Base-by-base conservation (phyloP, 2,888 invertebrate species). In the Diogma glabrata region DNA sequence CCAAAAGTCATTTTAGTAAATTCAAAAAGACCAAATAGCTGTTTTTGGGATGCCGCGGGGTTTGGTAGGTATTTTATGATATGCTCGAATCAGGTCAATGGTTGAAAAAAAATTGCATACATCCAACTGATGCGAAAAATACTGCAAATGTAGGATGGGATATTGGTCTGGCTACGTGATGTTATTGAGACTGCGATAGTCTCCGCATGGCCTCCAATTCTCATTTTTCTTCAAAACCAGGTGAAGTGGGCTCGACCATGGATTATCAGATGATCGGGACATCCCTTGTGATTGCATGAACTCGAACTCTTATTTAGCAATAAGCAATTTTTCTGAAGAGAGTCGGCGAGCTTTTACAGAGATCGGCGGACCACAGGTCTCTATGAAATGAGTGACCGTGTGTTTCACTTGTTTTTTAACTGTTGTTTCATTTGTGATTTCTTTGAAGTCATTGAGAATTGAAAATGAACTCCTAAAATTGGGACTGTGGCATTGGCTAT, bases 191-290 rank as follows among this genome's bases (percentile, higher is more conserved):
- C 19, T 26, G 1, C 64, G 54, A 46, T 62, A 65, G 36, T 67
- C 63, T 0, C 64, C 63, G 49, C 64, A 63, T 0, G 62, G 59
- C 10, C 64, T 47, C 63, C 62, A 64, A 2, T 51, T 50, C 1
- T 55, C 57, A 7, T 56, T 48, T 19, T 51, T 51, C 51, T 63
- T 64, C 7, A 48, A 52, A 8, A 58, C 61, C 55, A 65, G 51
- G 49, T 64, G 63, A 1, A 71, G 54, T 2, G 66, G 70, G 40
- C 61, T 64, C 0, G 69, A 59, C 67, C 66, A 71, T 3, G 59
- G 54, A 28, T 66, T 66, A 4, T 61, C 63, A 0, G 69, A 70
- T 0, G 66, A 69, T 3, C 67, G 58, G 28, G 66, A 66, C 10
- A 70, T 66, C 0, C 67, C 71, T 17, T 59, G 53, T 17, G 68